These are phyloP conservation scores for Chaetodon auriga DNA, from an alignment of 2,113 vertebrate genomes.

Conservation along the genomic window DNA sequence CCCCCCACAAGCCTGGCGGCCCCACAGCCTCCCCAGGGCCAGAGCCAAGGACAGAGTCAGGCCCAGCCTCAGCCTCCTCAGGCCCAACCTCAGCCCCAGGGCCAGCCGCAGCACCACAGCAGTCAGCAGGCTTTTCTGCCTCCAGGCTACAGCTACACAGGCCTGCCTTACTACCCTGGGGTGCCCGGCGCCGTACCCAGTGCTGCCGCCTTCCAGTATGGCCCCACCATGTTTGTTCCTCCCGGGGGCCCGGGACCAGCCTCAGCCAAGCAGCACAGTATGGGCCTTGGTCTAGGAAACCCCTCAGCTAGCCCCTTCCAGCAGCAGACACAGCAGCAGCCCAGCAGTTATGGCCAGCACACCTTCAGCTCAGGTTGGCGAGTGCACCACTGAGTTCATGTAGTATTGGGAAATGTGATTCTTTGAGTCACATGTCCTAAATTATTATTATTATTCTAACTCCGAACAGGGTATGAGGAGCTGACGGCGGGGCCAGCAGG, in stretches of 20 bases:
- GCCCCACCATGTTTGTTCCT: constrained; percentile 96
- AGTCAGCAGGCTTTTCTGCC: constrained; percentile 98
- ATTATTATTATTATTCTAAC: too few relatives aligned
- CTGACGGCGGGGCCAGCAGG: constrained; percentile 91
- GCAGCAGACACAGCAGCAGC: constrained; percentile 89
- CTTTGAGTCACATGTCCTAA: too few relatives aligned
- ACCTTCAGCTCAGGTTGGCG: constrained; percentile 90
- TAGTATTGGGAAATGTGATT: background rate
- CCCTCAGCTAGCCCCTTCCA: constrained; percentile 90
- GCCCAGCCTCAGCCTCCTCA: constrained; percentile 93
- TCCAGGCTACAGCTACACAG: constrained; percentile 98
- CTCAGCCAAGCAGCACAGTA: constrained; percentile 94
- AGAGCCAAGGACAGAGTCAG: constrained; percentile 94
- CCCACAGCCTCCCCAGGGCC: constrained; percentile 88
- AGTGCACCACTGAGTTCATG: background rate
- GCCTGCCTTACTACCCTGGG: constrained; percentile 97
- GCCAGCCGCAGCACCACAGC: constrained; percentile 92
- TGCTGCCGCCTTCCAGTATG: constrained; percentile 94
- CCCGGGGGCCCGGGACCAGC: constrained; percentile 83
- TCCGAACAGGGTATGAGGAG: constrained; percentile 92
- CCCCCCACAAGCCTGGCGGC: constrained; percentile 92
- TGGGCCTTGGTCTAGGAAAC: constrained; percentile 89
- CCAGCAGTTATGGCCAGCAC: constrained; percentile 91
- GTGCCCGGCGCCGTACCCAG: constrained; percentile 93
- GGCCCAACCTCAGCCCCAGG: constrained; percentile 94